These are phyloP conservation scores for Drosophila biarmipes DNA, from an alignment of 1,140 invertebrate species.

Conservation along the genomic window DNA sequence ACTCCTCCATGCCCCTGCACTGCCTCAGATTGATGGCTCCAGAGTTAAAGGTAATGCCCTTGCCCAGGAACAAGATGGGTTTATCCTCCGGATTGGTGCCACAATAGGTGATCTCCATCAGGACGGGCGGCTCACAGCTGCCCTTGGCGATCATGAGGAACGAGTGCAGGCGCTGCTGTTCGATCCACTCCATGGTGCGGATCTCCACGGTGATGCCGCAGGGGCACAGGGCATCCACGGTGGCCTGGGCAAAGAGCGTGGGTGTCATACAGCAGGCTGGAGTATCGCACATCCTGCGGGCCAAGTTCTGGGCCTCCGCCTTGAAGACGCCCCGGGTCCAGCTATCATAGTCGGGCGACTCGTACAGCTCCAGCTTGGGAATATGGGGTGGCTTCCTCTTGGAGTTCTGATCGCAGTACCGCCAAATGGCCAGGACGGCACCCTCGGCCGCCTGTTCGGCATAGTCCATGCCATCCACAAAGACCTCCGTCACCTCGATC, in stretches of 20 bases:
- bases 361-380: constrained; percentile 84
- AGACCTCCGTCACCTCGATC: constrained; percentile 86
- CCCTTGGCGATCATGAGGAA: constrained; percentile 92
- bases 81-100: constrained; percentile 84
- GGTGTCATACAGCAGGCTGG: constrained; percentile 95
- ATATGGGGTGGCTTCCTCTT: constrained; percentile 85
- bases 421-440: constrained; percentile 86
- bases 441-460: constrained; percentile 86
- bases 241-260: constrained; percentile 89
- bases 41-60: constrained; percentile 94
- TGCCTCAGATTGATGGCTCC: constrained; percentile 92
- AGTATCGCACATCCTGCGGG: constrained; percentile 90
- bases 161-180: constrained; percentile 89
- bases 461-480: constrained; percentile 89
- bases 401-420: constrained; percentile 87
- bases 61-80: constrained; percentile 88
- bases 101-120: constrained; percentile 89
- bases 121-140: constrained; percentile 89
- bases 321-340: constrained; percentile 90
- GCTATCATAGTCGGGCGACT: constrained; percentile 84
- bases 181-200: constrained; percentile 89
- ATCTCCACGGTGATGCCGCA: constrained; percentile 88
- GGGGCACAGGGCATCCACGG: constrained; percentile 85
- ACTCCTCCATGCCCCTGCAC: constrained; percentile 90
- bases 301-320: constrained; percentile 93